A percentile compares a stretch with the other conserved stretches of the same genome.
phyloP scores from a whole-genome alignment of 2,797 vertebrate genomes.

The Oryzias sinensis region DNA sequence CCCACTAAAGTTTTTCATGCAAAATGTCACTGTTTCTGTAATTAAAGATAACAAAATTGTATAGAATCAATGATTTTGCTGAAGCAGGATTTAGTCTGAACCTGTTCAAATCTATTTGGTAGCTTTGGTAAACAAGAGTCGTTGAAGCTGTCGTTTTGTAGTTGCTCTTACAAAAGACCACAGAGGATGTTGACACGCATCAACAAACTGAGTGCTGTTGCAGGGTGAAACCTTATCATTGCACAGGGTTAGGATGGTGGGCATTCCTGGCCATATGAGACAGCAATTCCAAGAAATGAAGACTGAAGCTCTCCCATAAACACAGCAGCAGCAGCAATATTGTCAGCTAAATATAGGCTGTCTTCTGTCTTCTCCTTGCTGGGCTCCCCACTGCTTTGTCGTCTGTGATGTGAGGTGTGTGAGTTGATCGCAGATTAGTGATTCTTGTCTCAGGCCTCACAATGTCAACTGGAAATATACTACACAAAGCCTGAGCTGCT shows the following conservation, averaged over 20 bases:
- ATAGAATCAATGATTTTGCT: too few relatives aligned
- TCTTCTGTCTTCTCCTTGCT: conserved; percentile 23
- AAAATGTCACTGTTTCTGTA: too few relatives aligned
- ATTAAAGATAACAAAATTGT: too few relatives aligned
- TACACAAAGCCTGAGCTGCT: too few relatives aligned
- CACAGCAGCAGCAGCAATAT: conserved; percentile 85
- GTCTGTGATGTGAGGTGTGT: conserved; percentile 44
- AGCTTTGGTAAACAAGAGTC: too few relatives aligned
- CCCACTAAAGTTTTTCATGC: too few relatives aligned
- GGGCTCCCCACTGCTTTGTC: conserved; percentile 32
- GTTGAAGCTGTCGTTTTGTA: background rate
- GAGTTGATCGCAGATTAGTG: conserved; percentile 42
- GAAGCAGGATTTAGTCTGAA: too few relatives aligned
- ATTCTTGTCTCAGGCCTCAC: conserved; percentile 36
- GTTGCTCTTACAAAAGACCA: conserved; percentile 33
- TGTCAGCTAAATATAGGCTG: conserved; percentile 89
- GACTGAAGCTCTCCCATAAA: conserved; percentile 80
- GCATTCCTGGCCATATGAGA: conserved; percentile 88
- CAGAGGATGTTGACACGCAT: conserved; percentile 55
- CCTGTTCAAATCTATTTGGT: too few relatives aligned
- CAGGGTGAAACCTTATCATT: conserved; percentile 87
- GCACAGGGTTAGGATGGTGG: conserved; percentile 86
- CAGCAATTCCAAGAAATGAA: conserved; percentile 83
- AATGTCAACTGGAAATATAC: conserved; percentile 7
- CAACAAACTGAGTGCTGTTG: conserved; percentile 81